These are phyloP conservation scores for Vidua macroura DNA, from an alignment of 2,113 vertebrate genomes.

Conservation along the genomic window DNA sequence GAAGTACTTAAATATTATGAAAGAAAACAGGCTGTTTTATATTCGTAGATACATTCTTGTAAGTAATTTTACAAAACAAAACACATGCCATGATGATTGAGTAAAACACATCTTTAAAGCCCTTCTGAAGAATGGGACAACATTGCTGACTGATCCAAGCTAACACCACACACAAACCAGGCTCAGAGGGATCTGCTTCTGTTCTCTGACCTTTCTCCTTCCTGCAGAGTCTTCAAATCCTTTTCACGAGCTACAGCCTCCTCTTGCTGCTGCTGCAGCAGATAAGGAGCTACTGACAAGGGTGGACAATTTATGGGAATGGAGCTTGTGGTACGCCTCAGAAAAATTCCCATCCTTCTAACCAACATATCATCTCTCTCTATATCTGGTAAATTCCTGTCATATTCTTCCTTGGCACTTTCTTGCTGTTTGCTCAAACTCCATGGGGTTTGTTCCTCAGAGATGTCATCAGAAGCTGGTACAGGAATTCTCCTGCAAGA, in stretches of 20 bases:
- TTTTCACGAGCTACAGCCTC: neutral
- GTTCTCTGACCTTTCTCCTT: conserved; percentile 39
- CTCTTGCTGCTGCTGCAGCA: conserved; percentile 9
- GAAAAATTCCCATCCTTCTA: conserved; percentile 71
- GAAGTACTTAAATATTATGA: neutral
- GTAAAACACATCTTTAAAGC: neutral
- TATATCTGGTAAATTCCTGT: conserved; percentile 58
- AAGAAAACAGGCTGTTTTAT: neutral
- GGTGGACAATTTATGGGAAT: neutral
- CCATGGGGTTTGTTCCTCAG: conserved; percentile 1
- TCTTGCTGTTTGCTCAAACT: neutral
- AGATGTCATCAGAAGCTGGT: neutral
- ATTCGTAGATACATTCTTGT: neutral
- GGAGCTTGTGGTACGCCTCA: conserved; percentile 45
- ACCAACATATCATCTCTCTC: conserved; percentile 83
- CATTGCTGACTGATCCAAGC: neutral
- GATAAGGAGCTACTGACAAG: conserved; percentile 4
- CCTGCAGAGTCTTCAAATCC: neutral
- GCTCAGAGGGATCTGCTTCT: conserved; percentile 32
- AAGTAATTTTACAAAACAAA: conserved; percentile 16
- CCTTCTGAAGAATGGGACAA: neutral
- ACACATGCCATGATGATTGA: neutral
- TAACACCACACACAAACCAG: conserved; percentile 44
- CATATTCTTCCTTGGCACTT: conserved; percentile 58
- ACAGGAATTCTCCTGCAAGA: neutral